Conservation (phyloP, 2,888 invertebrate genomes). For the Platerodrilus igneus region DNA sequence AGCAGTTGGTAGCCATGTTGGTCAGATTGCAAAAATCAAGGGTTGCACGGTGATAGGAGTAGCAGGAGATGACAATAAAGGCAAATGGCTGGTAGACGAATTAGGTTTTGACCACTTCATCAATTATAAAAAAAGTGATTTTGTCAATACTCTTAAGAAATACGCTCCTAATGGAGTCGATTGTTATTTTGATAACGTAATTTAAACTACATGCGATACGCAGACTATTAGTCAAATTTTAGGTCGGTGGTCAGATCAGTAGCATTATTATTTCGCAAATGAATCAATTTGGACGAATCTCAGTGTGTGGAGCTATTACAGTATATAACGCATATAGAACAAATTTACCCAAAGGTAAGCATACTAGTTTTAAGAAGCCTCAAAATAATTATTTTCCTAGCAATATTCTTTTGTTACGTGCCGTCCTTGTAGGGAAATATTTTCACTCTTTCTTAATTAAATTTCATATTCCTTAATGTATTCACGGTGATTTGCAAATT, state of each 20-base stretch:
- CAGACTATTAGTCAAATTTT: not conserved
- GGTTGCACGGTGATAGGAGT: slow-evolving; percentile 67
- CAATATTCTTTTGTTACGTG: no score
- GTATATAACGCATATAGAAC: not conserved
- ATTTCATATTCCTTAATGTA: no score
- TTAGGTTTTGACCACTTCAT: slow-evolving; percentile 64
- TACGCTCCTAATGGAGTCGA: slow-evolving; percentile 65
- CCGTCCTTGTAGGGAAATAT: no score
- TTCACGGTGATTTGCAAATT: no score
- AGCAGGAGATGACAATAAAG: slow-evolving; percentile 68
- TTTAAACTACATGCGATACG: not conserved
- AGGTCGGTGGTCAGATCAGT: slow-evolving; percentile 1
- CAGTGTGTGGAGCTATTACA: slow-evolving; percentile 1
- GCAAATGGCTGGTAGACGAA: slow-evolving; percentile 58
- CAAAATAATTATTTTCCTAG: no score
- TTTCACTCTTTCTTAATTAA: no score
- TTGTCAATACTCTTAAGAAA: slow-evolving; percentile 53
- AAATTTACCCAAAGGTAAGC: no score
- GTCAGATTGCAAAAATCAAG: slow-evolving; percentile 72
- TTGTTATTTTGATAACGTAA: slow-evolving; percentile 73
- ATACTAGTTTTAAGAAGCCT: no score
- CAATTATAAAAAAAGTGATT: slow-evolving; percentile 64
- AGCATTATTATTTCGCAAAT: not conserved
- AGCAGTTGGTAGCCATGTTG: slow-evolving; percentile 71
- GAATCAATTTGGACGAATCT: slow-evolving; percentile 2